Base-by-base conservation (phyloP, 2,797 vertebrate genomes). In the Hybognathus amarus region DNA sequence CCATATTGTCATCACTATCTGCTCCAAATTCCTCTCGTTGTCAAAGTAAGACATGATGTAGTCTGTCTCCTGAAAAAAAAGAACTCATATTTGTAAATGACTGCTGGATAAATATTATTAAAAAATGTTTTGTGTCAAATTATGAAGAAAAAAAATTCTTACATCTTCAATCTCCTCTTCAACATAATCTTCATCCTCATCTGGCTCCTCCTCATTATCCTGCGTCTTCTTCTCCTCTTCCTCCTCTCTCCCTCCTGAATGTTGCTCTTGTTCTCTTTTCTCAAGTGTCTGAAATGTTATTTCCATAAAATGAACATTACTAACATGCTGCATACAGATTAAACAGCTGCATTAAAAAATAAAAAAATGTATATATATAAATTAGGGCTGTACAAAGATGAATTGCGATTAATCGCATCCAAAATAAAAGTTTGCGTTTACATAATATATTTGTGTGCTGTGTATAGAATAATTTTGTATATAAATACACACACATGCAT, bases 41-140 rank as follows among this genome's bases (percentile, higher is more conserved):
- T 96, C 95, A 70, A 97, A 97, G 91, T 97, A 97, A 0, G 97
- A 97, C 96, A 97, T 96, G 90, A 97, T 95, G 88, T 89, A 90
- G 75, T 90, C 89, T 4, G 89, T 90, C 66, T 88, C 89, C 89
- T 89, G 68, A 50, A 85, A 87, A 38, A 77, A 27, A 64, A 47
- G 3, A 33, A 6, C 20, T 18, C 2, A 33, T 9, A 13, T 12
- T 13, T 27, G 12, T 22, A 79, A n/a, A 54, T 52, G 2, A 68
- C 17, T 24, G 13, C 3, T 4, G 6, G 18, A 54, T 30, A 54
- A 5, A 74, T 11, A 52, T 11, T 30, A 2, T 18, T 2, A 50
- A 45, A 45, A 24, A 3, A 22, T 22, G 15, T 52, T 50, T 47
- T 52, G 3, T 27, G 18, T 20, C 27, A 47, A 73, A 73, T 33